Conservation (phyloP, 2,113 vertebrate genomes). For the Ginglymostoma cirratum region DNA sequence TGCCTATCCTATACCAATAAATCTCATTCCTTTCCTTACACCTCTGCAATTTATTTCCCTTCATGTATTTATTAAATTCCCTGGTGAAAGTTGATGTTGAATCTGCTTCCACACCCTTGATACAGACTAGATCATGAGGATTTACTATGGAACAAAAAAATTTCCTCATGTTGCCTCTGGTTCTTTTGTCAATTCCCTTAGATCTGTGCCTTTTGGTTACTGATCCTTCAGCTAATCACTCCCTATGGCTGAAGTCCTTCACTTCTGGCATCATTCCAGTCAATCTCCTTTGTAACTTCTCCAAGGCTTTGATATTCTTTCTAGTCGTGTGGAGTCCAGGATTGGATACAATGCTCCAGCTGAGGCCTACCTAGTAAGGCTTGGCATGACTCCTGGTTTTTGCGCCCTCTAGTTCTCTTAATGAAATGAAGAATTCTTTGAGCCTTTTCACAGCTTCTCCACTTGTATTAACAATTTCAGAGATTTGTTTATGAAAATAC, state of each 20-base stretch:
- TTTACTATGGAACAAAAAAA: background rate
- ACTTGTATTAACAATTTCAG: too few relatives aligned
- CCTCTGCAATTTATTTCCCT: background rate
- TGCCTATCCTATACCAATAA: background rate
- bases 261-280: too few relatives aligned
- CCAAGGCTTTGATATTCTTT: background rate
- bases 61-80: background rate
- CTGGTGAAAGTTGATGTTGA: background rate
- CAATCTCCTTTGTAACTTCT: background rate
- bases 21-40: background rate
- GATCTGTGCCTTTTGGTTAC: background rate
- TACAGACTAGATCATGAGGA: background rate
- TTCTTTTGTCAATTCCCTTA: background rate
- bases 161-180: background rate
- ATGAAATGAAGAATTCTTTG: too few relatives aligned
- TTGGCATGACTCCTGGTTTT: too few relatives aligned
- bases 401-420: too few relatives aligned
- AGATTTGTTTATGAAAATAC: too few relatives aligned
- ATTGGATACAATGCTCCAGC: too few relatives aligned
- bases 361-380: too few relatives aligned
- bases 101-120: background rate
- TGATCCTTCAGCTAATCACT: background rate
- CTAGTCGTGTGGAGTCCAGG: too few relatives aligned
- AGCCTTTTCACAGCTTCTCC: too few relatives aligned
- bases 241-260: too few relatives aligned